Evolutionary conservation across 2,113 vertebrate species (phyloP), one percentile per base, ranked within the genome.

Genomic region (Pogonocichla stellata): DNA sequence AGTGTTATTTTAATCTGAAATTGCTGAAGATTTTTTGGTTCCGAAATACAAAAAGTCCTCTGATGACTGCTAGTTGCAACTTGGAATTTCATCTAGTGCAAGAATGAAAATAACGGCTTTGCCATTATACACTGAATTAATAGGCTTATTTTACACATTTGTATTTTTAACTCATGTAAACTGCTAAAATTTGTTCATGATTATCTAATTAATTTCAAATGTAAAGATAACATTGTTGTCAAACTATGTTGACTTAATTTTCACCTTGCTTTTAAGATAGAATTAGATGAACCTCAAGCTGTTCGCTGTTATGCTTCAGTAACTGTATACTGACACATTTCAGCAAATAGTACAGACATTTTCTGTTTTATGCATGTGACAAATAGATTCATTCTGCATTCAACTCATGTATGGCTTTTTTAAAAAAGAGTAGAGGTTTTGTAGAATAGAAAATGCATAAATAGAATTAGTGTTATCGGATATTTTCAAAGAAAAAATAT

Each of bases 201-300:
- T 62, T 91, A 82, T 33, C 28, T 84, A 90, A 91, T 84, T 84
- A 69, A 93, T 91, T 94, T 95, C 54, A 81, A 84, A 84, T 70
- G 8, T 47, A 67, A 60, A 74, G 65, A 84, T 93, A 94, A 70
- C 12, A 61, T 54, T 93, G 33, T 69, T 95, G 72, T 96, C 67
- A 94, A 88, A 73, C 54, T 38, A 79, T 40, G 5, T 8, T 88
- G 81, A 60, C 36, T 92, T 96, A 89, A 95, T 96, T 95, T 96
- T 81, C 61, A 69, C n/a, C 42, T 84, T 85, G 14, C 22, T 84
- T 85, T 94, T 84, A 70, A 90, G 42, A 29, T 16, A 89, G 40
- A 82, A 96, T 57, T 84, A 69, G 28, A 74, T 26, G 47, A 93
- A 95, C 34, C 24, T 86, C 75, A 96, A 91, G 75, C n/a, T 95